Conservation (phyloP, 2,888 invertebrate species). For the Drosophila kuntzei region DNA sequence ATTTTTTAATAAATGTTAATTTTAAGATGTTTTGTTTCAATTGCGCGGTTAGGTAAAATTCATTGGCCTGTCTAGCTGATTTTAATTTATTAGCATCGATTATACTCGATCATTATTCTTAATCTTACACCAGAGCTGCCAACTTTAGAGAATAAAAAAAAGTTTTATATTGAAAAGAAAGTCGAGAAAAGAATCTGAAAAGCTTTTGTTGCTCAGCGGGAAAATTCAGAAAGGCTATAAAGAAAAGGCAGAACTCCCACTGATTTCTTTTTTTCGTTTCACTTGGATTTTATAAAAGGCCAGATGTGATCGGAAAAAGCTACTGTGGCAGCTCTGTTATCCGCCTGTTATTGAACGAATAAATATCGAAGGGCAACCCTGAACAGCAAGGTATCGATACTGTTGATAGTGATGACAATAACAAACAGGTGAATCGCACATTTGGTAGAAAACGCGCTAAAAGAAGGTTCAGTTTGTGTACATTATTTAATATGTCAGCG, state of each 20-base stretch:
- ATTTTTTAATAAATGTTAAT: too few species aligned
- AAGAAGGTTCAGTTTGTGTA: slow-evolving; percentile 17
- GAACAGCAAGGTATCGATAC: neutral
- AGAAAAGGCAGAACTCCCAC: too few species aligned
- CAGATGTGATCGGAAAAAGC: neutral
- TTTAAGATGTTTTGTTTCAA: too few species aligned
- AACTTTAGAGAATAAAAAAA: neutral
- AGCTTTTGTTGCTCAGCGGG: too few species aligned
- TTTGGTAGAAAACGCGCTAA: slow-evolving; percentile 28
- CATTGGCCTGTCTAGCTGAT: too few species aligned
- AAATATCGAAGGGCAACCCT: neutral
- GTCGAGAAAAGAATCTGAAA: too few species aligned
- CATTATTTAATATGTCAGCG: slow-evolving; percentile 64
- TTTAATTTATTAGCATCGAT: neutral
- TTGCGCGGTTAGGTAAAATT: too few species aligned
- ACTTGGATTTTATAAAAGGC: neutral
- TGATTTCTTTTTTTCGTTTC: too few species aligned
- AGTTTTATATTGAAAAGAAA: neutral
- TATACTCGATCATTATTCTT: neutral
- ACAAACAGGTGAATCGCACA: slow-evolving; percentile 33
- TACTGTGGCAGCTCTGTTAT: neutral
- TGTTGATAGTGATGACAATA: neutral
- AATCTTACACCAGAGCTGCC: neutral
- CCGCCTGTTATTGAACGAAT: neutral
- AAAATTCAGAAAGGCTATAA: too few species aligned